phyloP scores from a whole-genome alignment of 2,797 vertebrate genomes.

The Dendrocincla tyrannina region DNA sequence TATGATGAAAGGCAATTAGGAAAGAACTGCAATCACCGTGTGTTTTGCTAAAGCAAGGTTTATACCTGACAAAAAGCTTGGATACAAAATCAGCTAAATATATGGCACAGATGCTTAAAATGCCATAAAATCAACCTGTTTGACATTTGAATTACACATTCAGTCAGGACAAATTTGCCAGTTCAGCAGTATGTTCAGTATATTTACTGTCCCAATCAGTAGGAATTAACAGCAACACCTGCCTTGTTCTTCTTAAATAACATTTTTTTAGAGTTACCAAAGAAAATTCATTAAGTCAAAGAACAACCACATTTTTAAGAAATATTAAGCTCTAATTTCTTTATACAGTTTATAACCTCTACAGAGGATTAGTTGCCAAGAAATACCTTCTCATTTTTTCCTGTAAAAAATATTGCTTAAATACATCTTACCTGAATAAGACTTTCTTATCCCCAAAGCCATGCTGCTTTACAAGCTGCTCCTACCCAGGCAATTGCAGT shows the following conservation, averaged over 20 bases:
- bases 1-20: neutral
- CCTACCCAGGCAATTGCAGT: conserved; percentile 73
- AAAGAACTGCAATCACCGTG: neutral
- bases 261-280: neutral
- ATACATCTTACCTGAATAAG: conserved; percentile 91
- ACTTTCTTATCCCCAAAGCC: conserved; percentile 94
- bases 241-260: neutral
- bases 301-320: neutral
- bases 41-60: neutral
- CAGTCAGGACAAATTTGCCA: neutral
- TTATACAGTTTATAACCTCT: neutral
- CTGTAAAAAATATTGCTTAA: conserved; percentile 58
- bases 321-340: neutral
- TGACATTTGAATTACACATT: neutral
- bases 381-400: neutral
- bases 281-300: neutral
- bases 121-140: neutral
- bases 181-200: neutral
- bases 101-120: neutral
- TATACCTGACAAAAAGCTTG: neutral
- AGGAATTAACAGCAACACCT: neutral
- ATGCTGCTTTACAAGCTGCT: conserved; percentile 79
- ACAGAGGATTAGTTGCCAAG: neutral
- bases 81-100: neutral
- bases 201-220: neutral